phyloP scores from a whole-genome alignment of 1,140 invertebrate species.

The Heliothis virescens region DNA sequence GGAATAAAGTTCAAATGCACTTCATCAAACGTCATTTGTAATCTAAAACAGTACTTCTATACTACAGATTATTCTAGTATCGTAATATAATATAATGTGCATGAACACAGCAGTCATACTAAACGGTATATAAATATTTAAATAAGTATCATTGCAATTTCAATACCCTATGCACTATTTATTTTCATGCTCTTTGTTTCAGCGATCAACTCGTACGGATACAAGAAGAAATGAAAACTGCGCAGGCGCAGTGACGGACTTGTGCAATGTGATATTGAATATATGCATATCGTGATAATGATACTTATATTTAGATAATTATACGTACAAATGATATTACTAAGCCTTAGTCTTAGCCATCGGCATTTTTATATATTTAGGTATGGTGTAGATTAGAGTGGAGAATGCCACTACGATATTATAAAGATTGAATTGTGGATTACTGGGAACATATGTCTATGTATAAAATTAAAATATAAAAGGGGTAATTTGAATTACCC shows the following conservation, averaged over 20 bases:
- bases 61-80: neutral
- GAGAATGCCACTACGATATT: neutral
- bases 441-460: too few relatives aligned
- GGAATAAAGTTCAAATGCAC: too few relatives aligned
- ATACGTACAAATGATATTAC: constrained; percentile 27
- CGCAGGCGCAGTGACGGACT: constrained; percentile 14
- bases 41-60: neutral
- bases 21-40: neutral
- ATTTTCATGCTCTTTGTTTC: constrained; percentile 74
- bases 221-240: constrained; percentile 86
- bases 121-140: too few relatives aligned
- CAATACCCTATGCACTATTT: too few relatives aligned
- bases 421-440: neutral
- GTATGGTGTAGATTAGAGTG: constrained; percentile 4
- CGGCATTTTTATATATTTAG: constrained; percentile 6
- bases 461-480: too few relatives aligned
- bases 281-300: constrained; percentile 55
- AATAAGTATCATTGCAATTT: too few relatives aligned
- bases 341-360: constrained; percentile 14
- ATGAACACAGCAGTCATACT: too few relatives aligned
- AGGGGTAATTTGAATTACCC: too few relatives aligned
- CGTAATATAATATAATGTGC: neutral
- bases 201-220: constrained; percentile 92
- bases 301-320: constrained; percentile 36
- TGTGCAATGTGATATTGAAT: constrained; percentile 44